Conservation (phyloP, 2,888 invertebrate genomes). For the Callinectes sapidus region DNA sequence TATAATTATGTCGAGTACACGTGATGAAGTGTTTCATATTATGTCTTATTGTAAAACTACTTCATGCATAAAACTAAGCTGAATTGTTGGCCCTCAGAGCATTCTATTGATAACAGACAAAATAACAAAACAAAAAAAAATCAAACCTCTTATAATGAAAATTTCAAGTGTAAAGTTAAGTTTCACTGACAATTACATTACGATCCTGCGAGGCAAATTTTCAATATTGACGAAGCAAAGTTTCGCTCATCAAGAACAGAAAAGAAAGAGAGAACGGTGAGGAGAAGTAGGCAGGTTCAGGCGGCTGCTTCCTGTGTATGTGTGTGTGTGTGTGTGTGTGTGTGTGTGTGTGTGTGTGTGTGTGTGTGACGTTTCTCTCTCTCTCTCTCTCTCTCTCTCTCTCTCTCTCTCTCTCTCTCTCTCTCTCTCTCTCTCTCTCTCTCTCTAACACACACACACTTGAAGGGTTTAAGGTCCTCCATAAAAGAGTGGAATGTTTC, state of each 20-base stretch:
- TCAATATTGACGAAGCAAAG: not conserved
- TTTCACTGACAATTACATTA: not conserved
- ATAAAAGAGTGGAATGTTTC: slow-evolving; percentile 17
- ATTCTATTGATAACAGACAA: not conserved
- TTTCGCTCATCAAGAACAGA: slow-evolving; percentile 2
- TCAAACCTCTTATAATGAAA: not conserved
- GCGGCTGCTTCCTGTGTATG: not conserved
- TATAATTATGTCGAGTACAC: not conserved
- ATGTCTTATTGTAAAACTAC: not conserved
- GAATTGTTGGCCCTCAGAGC: not conserved
- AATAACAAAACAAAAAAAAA: not conserved
- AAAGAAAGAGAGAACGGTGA: not conserved
- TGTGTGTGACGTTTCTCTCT: slow-evolving; percentile 16
- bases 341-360: slow-evolving; percentile 15
- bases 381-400: slow-evolving; percentile 32
- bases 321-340: slow-evolving; percentile 6
- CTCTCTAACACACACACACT: not conserved
- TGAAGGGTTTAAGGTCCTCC: not conserved
- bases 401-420: slow-evolving; percentile 24
- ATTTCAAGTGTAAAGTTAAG: not conserved
- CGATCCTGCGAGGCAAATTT: not conserved
- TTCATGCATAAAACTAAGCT: not conserved
- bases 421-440: not conserved
- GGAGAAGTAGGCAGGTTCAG: not conserved
- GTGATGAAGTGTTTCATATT: not conserved